Conservation (phyloP, 2,113 vertebrate genomes). For the Alethe castanea region DNA sequence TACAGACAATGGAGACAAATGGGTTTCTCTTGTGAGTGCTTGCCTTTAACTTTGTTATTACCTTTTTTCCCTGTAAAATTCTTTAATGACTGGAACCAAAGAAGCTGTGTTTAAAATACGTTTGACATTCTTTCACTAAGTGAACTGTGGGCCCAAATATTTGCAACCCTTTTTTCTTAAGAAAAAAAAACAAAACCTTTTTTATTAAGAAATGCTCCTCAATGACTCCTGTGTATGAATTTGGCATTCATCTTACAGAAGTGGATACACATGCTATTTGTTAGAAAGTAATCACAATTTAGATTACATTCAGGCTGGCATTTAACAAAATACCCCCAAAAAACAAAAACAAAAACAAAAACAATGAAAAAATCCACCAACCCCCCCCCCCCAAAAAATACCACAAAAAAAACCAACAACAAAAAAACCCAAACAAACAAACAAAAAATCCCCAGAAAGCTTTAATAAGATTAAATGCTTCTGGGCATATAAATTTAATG, state of each 20-base stretch:
- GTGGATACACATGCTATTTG: not conserved
- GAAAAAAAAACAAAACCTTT: not conserved
- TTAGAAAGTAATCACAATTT: not conserved
- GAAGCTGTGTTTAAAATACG: not conserved
- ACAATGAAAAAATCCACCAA: too few relatives aligned
- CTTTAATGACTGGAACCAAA: not conserved
- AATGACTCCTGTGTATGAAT: not conserved
- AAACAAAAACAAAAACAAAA: not conserved
- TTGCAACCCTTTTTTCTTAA: not conserved
- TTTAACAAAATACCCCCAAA: not conserved
- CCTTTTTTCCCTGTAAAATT: not conserved
- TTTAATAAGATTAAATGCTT: not conserved
- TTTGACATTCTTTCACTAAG: not conserved
- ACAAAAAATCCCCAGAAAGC: not conserved
- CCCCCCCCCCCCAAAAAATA: too few relatives aligned
- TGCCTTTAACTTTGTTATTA: not conserved
- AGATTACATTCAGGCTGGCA: not conserved
- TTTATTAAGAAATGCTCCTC: not conserved
- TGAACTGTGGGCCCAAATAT: not conserved
- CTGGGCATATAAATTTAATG: not conserved
- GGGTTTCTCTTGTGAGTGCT: not conserved
- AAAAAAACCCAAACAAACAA: too few relatives aligned
- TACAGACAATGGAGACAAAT: not conserved
- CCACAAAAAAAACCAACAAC: too few relatives aligned
- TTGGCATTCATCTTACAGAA: not conserved